Conservation (phyloP, 1,140 invertebrate species). For the Holotrichia oblita region DNA sequence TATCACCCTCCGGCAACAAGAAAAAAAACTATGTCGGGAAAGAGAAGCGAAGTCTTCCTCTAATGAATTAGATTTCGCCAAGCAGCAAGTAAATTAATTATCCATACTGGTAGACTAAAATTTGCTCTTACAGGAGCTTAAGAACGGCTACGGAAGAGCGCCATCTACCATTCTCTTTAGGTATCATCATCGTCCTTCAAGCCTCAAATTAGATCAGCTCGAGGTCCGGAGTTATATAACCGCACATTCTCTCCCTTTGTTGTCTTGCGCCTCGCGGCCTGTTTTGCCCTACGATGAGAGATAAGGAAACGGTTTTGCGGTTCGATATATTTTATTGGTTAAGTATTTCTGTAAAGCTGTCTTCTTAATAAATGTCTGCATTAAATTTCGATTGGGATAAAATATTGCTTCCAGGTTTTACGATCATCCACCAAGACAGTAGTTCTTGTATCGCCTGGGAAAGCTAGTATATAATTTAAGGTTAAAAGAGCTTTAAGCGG, state of each 20-base stretch:
- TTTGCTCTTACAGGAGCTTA: constrained; percentile 17
- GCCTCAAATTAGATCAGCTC: constrained; percentile 25
- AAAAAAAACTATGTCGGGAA: constrained; percentile 20
- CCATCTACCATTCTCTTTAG: constrained; percentile 23
- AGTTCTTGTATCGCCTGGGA: neutral
- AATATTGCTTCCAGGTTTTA: neutral
- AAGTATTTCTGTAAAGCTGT: neutral
- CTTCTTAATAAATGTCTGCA: constrained; percentile 3
- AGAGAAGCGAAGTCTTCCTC: neutral
- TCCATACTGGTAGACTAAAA: constrained; percentile 27
- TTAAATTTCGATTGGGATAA: constrained; percentile 25
- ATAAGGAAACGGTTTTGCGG: neutral
- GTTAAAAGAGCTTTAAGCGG: neutral
- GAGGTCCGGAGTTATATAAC: neutral
- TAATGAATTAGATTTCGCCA: constrained; percentile 32
- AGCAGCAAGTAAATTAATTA: constrained; percentile 32
- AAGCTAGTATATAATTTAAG: neutral
- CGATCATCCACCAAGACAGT: neutral
- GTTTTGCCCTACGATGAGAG: neutral
- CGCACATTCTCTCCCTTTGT: neutral
- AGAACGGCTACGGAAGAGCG: neutral
- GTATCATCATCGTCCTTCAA: constrained; percentile 7
- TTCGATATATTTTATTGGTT: constrained; percentile 29
- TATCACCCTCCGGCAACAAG: neutral
- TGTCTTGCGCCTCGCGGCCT: neutral